A percentile compares a stretch with the other conserved stretches of the same genome.
phyloP scores from a whole-genome alignment of 2,888 invertebrate species.

The Brachynemurus nebulosus region DNA sequence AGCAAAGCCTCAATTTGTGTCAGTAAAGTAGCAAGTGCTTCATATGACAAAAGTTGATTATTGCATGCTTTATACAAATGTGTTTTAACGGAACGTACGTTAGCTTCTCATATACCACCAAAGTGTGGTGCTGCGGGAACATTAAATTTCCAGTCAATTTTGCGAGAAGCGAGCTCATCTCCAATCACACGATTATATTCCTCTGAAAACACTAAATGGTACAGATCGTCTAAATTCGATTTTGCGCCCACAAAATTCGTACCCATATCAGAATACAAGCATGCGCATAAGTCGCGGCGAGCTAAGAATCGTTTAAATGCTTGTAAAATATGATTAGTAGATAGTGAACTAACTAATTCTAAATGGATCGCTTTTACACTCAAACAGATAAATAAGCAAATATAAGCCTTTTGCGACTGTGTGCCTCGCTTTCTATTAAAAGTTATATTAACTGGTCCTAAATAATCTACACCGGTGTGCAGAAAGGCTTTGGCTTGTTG shows the following conservation, averaged over 20 bases:
- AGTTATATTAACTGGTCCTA: neutral
- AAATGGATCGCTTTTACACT: too few species aligned
- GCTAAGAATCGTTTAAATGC: neutral
- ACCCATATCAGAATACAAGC: too few species aligned
- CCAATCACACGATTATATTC: neutral
- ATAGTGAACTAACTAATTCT: neutral
- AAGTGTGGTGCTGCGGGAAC: neutral
- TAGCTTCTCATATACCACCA: neutral
- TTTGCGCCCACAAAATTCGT: constrained; percentile 1
- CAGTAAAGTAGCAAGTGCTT: neutral
- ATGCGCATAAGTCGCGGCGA: too few species aligned
- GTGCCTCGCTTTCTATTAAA: neutral
- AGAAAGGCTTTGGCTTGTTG: too few species aligned
- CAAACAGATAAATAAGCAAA: too few species aligned
- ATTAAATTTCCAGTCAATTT: neutral
- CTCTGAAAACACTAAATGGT: neutral
- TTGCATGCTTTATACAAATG: neutral
- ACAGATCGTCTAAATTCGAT: neutral
- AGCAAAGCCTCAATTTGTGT: constrained; percentile 1
- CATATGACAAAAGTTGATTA: neutral
- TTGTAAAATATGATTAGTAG: neutral
- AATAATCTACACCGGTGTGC: too few species aligned
- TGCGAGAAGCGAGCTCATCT: neutral
- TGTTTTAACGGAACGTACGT: neutral
- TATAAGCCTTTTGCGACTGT: neutral